Base-by-base conservation (phyloP, 2,797 vertebrate genomes). In the Sylvia borin region DNA sequence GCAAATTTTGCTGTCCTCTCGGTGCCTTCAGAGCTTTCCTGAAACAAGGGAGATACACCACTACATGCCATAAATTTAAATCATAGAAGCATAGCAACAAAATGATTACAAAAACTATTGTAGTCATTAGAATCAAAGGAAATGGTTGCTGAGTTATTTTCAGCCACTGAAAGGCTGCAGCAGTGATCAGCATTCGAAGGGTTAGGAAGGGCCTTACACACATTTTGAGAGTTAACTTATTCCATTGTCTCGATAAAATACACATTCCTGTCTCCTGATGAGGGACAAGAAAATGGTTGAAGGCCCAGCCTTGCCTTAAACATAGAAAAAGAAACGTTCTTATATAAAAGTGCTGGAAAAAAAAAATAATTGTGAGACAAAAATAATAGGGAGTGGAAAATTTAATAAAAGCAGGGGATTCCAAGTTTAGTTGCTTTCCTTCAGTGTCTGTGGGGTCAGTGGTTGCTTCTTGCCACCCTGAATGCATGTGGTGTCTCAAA, bases 91-190 rank as follows among this genome's bases (percentile, higher is more conserved):
- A 51, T 34, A 73, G 45, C 67, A 70, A 79, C 54, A 45, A 61
- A 93, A 95, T 88, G 32, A 92, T 95, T 95, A 60, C 88, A 88
- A 82, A 88, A 87, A 50, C 77, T 61, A 43, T 66, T 71, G 88
- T 48, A 88, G 72, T 61, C 64, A 68, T 95, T 89, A 71, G 91
- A 95, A 77, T 65, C 4, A 26, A 78, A 85, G 65, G 47, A 92
- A 95, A 71, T 31, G 60, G 43, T 75, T 4, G 2, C 19, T 50
- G 87, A 72, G 60, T 86, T 96, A 67, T 73, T 73, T 87, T 93
- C 92, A 77, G 88, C 61, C 70, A 38, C 70, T 47, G 54, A 92
- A 92, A 87, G 85, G 91, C 88, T 94, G 77, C 85, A 72, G 75
- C 72, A 42, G 50, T 38, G 76, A 82, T 82, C 88, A 74, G 90